A percentile compares a stretch with the other conserved stretches of the same genome.
Evolutionary conservation across 2,888 invertebrate species (phyloP).

Genomic region (Tenthredo distinguenda): DNA sequence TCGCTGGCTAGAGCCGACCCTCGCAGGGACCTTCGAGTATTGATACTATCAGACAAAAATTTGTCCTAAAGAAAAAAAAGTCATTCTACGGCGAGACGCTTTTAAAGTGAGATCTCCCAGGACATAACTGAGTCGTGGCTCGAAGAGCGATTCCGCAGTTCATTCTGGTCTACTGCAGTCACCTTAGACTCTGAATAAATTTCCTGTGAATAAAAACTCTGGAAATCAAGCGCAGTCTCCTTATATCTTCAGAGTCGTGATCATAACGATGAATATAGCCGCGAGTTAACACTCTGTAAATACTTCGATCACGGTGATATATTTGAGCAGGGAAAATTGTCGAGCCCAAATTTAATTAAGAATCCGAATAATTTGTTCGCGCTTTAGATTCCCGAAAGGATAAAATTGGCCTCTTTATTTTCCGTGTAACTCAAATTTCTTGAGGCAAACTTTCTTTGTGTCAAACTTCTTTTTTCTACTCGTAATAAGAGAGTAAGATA

Average conservation of each 20-base stretch:
- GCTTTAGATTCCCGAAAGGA: not conserved
- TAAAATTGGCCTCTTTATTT: not conserved
- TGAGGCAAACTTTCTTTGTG: not conserved
- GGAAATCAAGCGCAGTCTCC: not conserved
- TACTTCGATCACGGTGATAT: not conserved
- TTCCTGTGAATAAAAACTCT: not conserved
- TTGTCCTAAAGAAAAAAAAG: not conserved
- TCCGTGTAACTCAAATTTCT: not conserved
- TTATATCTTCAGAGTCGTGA: not conserved
- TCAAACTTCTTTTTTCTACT: not conserved
- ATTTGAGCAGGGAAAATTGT: not conserved
- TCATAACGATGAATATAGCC: not conserved
- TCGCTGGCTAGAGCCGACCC: not conserved
- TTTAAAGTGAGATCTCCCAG: constrained; percentile 14
- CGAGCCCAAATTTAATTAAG: not conserved
- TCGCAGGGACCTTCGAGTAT: not conserved
- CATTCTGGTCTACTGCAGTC: not conserved
- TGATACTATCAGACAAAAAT: constrained; percentile 9
- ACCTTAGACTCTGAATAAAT: not conserved
- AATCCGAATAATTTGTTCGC: not conserved
- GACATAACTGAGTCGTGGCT: not conserved
- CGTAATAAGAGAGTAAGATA: not conserved
- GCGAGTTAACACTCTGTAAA: not conserved
- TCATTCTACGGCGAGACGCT: not conserved
- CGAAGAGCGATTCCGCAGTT: not conserved